phyloP scores from a whole-genome alignment of 2,113 vertebrate species.

The Podarcis muralis region DNA sequence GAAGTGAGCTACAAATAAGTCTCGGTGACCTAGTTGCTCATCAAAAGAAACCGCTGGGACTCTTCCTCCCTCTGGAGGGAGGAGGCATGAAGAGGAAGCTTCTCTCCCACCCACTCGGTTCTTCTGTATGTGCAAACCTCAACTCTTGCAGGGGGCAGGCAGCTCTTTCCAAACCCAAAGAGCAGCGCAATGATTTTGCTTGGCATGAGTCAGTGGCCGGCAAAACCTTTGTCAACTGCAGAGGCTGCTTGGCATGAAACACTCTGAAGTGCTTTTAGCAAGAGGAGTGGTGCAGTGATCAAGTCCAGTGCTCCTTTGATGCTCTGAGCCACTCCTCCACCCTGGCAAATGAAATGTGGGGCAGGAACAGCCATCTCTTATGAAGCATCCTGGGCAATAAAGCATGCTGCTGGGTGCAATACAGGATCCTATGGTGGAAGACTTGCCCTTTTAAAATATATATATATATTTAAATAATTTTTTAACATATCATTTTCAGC shows the following conservation, averaged over 20 bases:
- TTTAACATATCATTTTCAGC: no score
- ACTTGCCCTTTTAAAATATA: no score
- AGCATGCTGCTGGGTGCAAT: no score
- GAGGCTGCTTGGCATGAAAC: accelerated
- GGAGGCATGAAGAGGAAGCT: no score
- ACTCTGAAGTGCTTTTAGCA: accelerated
- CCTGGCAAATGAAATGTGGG: background rate
- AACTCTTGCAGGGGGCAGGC: background rate
- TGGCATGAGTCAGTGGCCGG: accelerated
- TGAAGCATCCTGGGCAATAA: no score
- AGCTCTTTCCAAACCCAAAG: background rate
- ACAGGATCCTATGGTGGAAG: background rate
- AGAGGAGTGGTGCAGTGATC: background rate
- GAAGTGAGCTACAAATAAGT: background rate
- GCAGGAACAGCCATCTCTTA: background rate
- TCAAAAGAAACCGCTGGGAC: background rate
- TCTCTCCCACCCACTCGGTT: background rate
- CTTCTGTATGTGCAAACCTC: background rate
- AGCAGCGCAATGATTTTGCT: accelerated
- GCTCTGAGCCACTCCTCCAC: accelerated
- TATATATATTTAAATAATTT: no score
- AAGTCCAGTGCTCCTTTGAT: accelerated
- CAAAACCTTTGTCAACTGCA: accelerated
- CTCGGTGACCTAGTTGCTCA: background rate
- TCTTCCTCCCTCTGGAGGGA: background rate